Evolutionary conservation across 2,888 invertebrate genomes (phyloP).

Genomic region (Agrotis segetum): DNA sequence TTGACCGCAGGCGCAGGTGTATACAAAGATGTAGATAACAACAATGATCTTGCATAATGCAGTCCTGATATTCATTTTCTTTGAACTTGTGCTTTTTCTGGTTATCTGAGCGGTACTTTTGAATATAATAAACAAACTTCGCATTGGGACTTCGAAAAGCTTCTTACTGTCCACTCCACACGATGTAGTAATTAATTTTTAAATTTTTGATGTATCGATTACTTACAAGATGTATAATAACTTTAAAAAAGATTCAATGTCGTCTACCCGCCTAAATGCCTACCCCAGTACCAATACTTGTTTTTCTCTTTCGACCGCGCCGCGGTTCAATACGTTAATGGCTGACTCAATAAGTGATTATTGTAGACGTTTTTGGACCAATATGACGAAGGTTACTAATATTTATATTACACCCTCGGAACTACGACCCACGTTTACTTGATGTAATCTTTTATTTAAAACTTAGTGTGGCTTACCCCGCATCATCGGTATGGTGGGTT

Average conservation of each 20-base stretch:
- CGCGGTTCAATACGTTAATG: neutral
- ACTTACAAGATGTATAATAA: neutral
- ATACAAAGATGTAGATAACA: conserved; percentile 2
- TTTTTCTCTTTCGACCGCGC: conserved; percentile 1
- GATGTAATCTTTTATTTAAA: neutral
- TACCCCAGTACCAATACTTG: neutral
- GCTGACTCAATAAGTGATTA: conserved; percentile 1
- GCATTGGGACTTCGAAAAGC: neutral
- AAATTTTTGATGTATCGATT: neutral
- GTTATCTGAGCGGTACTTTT: conserved; percentile 2
- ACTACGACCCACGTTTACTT: conserved; percentile 8
- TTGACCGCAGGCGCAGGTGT: conserved; percentile 31
- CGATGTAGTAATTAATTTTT: conserved; percentile 15
- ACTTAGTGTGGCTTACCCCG: neutral
- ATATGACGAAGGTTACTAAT: conserved; percentile 22
- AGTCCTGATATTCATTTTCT: neutral
- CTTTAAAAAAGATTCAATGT: conserved; percentile 2
- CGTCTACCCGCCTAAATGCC: neutral
- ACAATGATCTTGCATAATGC: conserved; percentile 16
- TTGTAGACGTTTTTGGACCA: neutral
- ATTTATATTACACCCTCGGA: conserved; percentile 14
- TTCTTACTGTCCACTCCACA: conserved; percentile 2
- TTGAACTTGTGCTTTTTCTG: neutral
- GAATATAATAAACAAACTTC: neutral
- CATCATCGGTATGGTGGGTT: neutral